These are phyloP conservation scores for Sciurus vulgaris DNA, from an alignment of 2,797 vertebrate species.

Conservation along the genomic window DNA sequence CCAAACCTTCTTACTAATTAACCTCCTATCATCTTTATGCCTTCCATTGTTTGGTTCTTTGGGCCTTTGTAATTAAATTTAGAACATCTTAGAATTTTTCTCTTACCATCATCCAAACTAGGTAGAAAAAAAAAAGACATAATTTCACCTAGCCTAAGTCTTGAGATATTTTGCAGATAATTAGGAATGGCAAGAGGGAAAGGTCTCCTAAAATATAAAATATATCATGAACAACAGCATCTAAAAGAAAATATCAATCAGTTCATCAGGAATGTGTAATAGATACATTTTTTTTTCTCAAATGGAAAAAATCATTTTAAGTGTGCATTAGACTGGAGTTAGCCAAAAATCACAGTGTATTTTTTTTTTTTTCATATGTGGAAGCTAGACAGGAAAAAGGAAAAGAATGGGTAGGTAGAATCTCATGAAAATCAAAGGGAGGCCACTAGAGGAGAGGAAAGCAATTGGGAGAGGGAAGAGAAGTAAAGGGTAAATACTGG, in stretches of 20 bases:
- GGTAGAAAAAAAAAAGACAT: background rate
- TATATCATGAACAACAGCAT: background rate
- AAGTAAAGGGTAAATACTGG: too few species aligned
- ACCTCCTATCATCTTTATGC: background rate
- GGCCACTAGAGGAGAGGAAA: too few species aligned
- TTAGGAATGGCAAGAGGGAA: background rate
- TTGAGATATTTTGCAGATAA: background rate
- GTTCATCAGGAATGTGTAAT: background rate
- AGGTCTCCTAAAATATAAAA: background rate
- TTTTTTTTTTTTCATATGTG: too few species aligned
- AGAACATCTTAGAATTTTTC: background rate
- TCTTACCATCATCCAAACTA: background rate
- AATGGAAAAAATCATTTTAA: background rate
- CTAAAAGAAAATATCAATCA: background rate
- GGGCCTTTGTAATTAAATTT: background rate
- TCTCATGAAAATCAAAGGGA: too few species aligned
- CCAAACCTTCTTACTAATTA: background rate
- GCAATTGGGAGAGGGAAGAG: too few species aligned
- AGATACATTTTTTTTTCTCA: background rate
- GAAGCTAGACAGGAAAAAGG: too few species aligned
- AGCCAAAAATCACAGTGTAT: background rate
- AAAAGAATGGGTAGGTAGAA: too few species aligned
- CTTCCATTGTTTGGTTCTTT: background rate
- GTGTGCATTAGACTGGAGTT: background rate
- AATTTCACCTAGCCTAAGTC: background rate